A percentile compares a stretch with the other conserved stretches of the same genome.
These are phyloP conservation scores for Cotesia typhae DNA, from an alignment of 1,140 invertebrate species.

Conservation along the genomic window DNA sequence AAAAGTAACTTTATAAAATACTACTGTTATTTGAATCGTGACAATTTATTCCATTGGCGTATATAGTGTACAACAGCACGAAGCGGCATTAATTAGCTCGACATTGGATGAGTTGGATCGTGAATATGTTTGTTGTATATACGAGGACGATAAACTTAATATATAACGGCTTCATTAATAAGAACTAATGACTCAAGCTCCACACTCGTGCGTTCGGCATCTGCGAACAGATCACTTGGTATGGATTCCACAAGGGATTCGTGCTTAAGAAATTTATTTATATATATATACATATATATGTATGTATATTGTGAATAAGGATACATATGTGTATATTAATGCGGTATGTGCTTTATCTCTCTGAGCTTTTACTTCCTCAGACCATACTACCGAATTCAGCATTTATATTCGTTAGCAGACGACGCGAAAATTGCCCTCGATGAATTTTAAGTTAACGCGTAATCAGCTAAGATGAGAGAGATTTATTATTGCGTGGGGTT, in stretches of 20 bases:
- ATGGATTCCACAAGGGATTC: conserved; percentile 28
- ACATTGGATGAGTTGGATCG: conserved; percentile 33
- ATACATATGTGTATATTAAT: too few species aligned
- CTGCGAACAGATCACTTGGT: conserved; percentile 28
- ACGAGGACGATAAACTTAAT: conserved; percentile 32
- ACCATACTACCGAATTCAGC: conserved; percentile 48
- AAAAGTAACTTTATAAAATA: neutral
- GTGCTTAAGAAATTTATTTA: conserved; percentile 5
- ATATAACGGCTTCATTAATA: conserved; percentile 39
- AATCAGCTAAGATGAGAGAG: conserved; percentile 43
- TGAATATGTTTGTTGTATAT: conserved; percentile 34
- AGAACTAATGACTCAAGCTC: conserved; percentile 37
- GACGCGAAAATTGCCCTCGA: conserved; percentile 38
- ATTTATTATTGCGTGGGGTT: conserved; percentile 15
- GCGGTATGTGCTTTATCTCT: neutral
- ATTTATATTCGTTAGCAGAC: conserved; percentile 59
- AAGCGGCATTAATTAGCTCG: conserved; percentile 37
- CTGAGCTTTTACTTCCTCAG: conserved; percentile 2
- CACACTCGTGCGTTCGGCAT: conserved; percentile 18
- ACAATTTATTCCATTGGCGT: conserved; percentile 36
- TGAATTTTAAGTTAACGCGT: conserved; percentile 52
- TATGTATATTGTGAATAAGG: neutral
- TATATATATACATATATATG: neutral
- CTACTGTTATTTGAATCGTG: conserved; percentile 33
- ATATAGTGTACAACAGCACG: conserved; percentile 17